Conservation (phyloP, 2,888 invertebrate genomes). For the Erebia epiphron region DNA sequence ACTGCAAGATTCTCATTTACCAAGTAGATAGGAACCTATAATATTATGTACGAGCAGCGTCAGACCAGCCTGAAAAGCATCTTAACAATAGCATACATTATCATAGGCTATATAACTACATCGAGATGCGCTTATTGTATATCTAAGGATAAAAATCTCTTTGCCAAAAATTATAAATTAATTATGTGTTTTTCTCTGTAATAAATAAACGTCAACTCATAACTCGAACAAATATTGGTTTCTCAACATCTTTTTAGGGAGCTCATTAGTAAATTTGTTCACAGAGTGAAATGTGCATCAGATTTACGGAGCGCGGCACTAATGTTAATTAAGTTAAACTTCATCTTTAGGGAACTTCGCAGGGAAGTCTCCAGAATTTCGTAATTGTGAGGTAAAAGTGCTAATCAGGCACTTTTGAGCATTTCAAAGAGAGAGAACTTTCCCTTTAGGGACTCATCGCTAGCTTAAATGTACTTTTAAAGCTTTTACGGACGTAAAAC, state of each 20-base stretch:
- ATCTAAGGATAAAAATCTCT: too few species aligned
- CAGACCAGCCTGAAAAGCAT: not conserved
- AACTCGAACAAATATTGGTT: not conserved
- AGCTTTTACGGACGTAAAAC: not conserved
- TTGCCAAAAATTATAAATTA: too few species aligned
- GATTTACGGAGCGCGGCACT: conserved; percentile 18
- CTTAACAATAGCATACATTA: too few species aligned
- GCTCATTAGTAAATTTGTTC: conserved; percentile 26
- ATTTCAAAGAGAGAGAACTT: conserved; percentile 1
- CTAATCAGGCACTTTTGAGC: conserved; percentile 8
- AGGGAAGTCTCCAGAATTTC: conserved; percentile 1
- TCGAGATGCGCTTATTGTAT: too few species aligned
- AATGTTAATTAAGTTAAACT: conserved; percentile 27
- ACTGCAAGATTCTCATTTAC: not conserved
- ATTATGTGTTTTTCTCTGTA: not conserved
- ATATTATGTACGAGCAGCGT: too few species aligned
- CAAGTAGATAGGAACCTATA: too few species aligned
- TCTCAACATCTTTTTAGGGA: conserved; percentile 17
- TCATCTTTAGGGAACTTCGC: conserved; percentile 15
- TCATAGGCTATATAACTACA: too few species aligned
- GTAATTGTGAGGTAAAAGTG: conserved; percentile 6
- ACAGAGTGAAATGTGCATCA: conserved; percentile 27
- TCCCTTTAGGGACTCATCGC: not conserved
- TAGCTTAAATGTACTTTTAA: too few species aligned
- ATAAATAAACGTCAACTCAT: not conserved